Base-by-base conservation (phyloP, 2,888 invertebrate genomes). In the Pimpla rufipes region DNA sequence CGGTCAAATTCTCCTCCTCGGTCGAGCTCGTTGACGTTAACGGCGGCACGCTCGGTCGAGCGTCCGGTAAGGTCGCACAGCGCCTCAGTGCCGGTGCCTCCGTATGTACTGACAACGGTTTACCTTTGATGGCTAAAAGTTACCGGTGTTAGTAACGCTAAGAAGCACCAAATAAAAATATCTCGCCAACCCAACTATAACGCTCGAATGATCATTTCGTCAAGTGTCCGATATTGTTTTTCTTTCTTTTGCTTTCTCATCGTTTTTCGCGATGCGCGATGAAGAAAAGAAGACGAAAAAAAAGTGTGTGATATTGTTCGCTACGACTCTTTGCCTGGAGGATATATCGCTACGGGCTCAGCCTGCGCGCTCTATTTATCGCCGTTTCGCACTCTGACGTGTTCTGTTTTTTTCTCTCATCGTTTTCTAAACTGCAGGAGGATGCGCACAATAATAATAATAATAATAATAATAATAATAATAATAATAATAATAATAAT, bases 21-120 rank as follows among this genome's bases (percentile, higher is more conserved):
- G 92, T 91, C 42, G 93, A 92, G 85, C 92, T 92, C 71, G 90
- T 90, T 45, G 91, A 92, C 50, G 90, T 93, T 85, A 90, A 88
- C 52, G 90, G 88, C 59, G 89, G 89, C 68, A 88, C 88, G 84
- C 81, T 88, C 42, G 92, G 91, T 74, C 93, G 88, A 50, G 93
- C 92, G 79, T 94, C 93, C 21, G 93, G 93, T 82, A 94, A 89
- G n/a, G 93, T 93, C 13, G 92, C 92, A 86, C 93, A 93, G 64
- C 93, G 92, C 37, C 93, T 90, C 66, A 93, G 88, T 71, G 88
- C 87, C 55, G 91, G 89, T 76, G 88, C 90, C 83, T 89, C 89
- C 87, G 86, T 52, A 70, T 89, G 89, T 81, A 90, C 89, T 88
- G 89, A 89, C 87, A 89, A 88, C 81, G 90, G 88, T 90, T 92